Evolutionary conservation across 30 jellyfish, hydroid and myxozoan species (phyloP).

Genomic region (Haliclystus octoradiatus): DNA sequence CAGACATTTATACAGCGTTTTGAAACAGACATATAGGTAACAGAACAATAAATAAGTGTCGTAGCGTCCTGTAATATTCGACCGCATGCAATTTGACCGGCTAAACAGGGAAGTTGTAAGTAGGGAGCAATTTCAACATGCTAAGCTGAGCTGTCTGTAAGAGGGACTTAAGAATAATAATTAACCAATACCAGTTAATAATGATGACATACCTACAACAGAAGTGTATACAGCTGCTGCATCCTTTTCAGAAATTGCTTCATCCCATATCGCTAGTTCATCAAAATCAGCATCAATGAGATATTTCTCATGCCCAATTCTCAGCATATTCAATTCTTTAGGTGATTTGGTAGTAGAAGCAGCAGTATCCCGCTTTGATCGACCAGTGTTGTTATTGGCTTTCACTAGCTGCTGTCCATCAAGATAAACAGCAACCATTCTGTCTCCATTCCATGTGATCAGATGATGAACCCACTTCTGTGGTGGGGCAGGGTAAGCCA

Average conservation of each 20-base stretch:
- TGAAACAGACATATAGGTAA: too few species aligned
- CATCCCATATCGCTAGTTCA: constrained; percentile 31
- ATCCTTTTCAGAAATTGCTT: constrained; percentile 14
- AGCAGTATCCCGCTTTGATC: background rate
- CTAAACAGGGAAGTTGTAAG: too few species aligned
- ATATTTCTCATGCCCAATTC: constrained; percentile 32
- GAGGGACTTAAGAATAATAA: too few species aligned
- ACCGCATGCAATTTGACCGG: too few species aligned
- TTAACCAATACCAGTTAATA: too few species aligned
- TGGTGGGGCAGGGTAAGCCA: constrained; percentile 3
- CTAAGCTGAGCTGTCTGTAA: too few species aligned
- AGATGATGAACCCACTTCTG: constrained; percentile 33
- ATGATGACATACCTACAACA: constrained; percentile 24
- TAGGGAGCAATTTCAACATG: too few species aligned
- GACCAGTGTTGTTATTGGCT: background rate
- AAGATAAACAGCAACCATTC: constrained; percentile 6
- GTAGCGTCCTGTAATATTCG: too few species aligned
- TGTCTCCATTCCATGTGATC: constrained; percentile 28
- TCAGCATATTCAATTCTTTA: constrained; percentile 9
- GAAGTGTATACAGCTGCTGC: constrained; percentile 23
- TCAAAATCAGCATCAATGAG: constrained; percentile 49
- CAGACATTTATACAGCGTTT: too few species aligned
- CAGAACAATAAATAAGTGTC: too few species aligned
- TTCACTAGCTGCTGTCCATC: constrained; percentile 22
- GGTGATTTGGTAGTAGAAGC: background rate